Evolutionary conservation across 2,797 vertebrate genomes (phyloP).

Genomic region (Dallia pectoralis): DNA sequence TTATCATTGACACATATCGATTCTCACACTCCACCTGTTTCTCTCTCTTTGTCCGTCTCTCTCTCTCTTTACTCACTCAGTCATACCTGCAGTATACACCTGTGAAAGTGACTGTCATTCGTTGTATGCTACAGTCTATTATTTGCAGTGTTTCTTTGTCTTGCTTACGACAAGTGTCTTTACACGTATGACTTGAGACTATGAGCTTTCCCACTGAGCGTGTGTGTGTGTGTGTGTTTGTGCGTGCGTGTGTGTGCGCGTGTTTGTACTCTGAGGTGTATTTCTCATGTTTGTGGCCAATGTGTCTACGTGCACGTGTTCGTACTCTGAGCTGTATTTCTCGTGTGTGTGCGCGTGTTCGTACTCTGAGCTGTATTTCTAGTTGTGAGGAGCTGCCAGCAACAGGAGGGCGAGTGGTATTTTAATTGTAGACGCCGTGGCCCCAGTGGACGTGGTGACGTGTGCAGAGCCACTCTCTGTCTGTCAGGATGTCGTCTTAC

Average conservation of each 20-base stretch:
- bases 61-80: background rate
- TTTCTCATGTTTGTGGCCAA: background rate
- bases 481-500: constrained; percentile 15
- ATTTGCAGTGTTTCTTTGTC: background rate
- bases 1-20: background rate
- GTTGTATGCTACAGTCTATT: background rate
- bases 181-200: background rate
- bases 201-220: too few relatives aligned
- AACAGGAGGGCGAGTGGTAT: constrained; percentile 31
- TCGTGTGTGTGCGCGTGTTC: background rate
- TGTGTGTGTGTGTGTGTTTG: constrained; percentile 16
- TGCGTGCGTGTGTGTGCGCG: constrained; percentile 20
- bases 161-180: background rate
- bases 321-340: constrained; percentile 37
- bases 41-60: background rate
- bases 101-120: background rate
- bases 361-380: background rate
- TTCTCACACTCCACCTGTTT: background rate
- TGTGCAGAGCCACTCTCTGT: background rate
- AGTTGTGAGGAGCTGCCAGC: constrained; percentile 26
- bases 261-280: constrained; percentile 11
- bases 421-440: constrained; percentile 39
- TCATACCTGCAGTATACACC: background rate
- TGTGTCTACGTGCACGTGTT: constrained; percentile 6
- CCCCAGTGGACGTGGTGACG: constrained; percentile 12